Evolutionary conservation across 2,797 vertebrate genomes (phyloP).

Genomic region (Gouania willdenowi): DNA sequence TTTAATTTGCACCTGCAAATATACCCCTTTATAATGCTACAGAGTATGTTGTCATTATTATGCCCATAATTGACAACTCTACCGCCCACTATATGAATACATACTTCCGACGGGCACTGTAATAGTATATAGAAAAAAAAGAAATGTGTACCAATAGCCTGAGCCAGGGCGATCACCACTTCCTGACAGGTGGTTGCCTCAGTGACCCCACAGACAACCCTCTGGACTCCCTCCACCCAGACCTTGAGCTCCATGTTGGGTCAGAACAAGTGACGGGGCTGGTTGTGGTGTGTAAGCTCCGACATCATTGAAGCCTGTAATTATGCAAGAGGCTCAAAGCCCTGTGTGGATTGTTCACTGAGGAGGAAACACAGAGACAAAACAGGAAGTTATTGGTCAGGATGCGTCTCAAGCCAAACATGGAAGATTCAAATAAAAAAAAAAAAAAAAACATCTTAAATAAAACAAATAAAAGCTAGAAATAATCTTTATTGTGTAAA

Average conservation of each 20-base stretch:
- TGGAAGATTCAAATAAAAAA: background rate
- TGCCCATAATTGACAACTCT: too few species aligned
- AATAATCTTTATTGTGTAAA: too few species aligned
- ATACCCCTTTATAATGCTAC: too few species aligned
- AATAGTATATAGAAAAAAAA: too few species aligned
- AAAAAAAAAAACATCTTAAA: background rate
- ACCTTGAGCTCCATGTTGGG: conserved; percentile 96
- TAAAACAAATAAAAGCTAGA: too few species aligned
- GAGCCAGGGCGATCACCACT: conserved; percentile 97
- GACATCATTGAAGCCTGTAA: conserved; percentile 60
- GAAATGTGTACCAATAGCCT: conserved; percentile 87
- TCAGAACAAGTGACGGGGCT: conserved; percentile 60
- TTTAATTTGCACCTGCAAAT: too few species aligned
- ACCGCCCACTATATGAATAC: too few species aligned
- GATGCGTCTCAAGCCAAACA: conserved; percentile 37
- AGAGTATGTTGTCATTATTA: too few species aligned
- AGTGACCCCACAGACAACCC: conserved; percentile 96
- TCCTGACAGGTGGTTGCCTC: conserved; percentile 98
- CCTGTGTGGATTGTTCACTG: conserved; percentile 42
- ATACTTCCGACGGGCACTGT: too few species aligned
- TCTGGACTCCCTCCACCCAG: conserved; percentile 98
- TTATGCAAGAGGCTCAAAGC: conserved; percentile 36
- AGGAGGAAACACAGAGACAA: conserved; percentile 39
- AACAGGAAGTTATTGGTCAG: conserved; percentile 61
- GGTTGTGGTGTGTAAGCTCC: conserved; percentile 37